These are phyloP conservation scores for Drosophila monieri DNA, from an alignment of 2,888 invertebrate genomes.

Conservation along the genomic window DNA sequence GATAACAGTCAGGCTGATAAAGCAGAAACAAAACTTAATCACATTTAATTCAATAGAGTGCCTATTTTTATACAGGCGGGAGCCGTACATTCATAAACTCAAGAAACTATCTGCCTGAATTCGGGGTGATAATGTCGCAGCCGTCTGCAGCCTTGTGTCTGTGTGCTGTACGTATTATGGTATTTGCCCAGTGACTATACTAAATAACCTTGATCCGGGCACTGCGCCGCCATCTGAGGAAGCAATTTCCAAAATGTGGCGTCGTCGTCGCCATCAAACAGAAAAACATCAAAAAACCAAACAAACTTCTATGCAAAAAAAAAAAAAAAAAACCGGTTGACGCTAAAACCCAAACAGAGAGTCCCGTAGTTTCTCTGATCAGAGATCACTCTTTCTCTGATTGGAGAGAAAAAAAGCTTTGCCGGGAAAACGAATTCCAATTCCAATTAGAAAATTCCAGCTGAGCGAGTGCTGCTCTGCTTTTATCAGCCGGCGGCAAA, in stretches of 20 bases:
- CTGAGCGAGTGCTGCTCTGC: slow-evolving; percentile 18
- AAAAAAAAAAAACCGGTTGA: slow-evolving; percentile 43
- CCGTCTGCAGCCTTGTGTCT: slow-evolving; percentile 15
- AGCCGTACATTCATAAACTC: slow-evolving; percentile 20
- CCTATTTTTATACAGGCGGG: background rate
- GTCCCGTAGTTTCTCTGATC: slow-evolving; percentile 4
- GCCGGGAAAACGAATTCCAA: slow-evolving; percentile 20
- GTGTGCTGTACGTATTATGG: slow-evolving; percentile 10
- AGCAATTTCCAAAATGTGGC: slow-evolving; percentile 36
- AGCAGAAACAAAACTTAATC: slow-evolving; percentile 13
- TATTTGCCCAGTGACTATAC: slow-evolving; percentile 31
- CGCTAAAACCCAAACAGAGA: slow-evolving; percentile 45
- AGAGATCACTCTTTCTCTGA: slow-evolving; percentile 6
- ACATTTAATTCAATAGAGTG: slow-evolving; percentile 7
- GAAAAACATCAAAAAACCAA: slow-evolving; percentile 37
- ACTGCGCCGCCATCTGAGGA: slow-evolving; percentile 28
- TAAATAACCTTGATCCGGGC: slow-evolving; percentile 40
- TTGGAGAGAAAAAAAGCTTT: background rate
- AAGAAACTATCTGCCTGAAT: slow-evolving; percentile 31
- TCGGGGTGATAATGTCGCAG: slow-evolving; percentile 20
- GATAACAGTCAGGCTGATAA: slow-evolving; percentile 27
- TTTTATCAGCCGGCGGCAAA: slow-evolving; percentile 37
- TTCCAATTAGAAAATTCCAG: slow-evolving; percentile 26
- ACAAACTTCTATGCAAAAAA: slow-evolving; percentile 45
- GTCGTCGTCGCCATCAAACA: slow-evolving; percentile 24